Evolutionary conservation across 2,888 invertebrate species (phyloP), one percentile per base, ranked within the genome.

Genomic region (Cyaniris semiargus): DNA sequence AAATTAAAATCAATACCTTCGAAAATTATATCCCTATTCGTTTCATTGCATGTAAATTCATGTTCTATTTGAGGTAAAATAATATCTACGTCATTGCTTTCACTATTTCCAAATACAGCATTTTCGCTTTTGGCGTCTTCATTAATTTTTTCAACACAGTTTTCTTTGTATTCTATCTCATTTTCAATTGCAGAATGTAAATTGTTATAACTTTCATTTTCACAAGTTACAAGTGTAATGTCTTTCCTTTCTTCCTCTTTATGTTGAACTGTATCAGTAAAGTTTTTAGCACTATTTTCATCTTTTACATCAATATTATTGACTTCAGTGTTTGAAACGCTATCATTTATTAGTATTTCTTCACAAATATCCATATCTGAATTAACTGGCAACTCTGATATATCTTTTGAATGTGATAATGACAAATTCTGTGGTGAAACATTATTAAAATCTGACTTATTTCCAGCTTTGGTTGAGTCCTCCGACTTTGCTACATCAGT

Each of bases 1-100:
- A 66, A 27, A 66, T 66, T 66, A 27, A 31, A 27, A 66, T 66
- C 66, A 66, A 66, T 27, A 15, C 15, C 66, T 66, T 66, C 66
- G 15, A 15, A 66, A 66, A 15, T 15, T 66, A 23, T 66, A 15
- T 27, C 27, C 66, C 15, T 27, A 31, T 66, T 66, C 18, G 0
- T 31, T 27, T 27, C 15, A 31, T 31, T 31, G 66, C 27, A 31
- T 66, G 66, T 27, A 15, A 31, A 31, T 58, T 58, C 15, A 21
- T 58, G 13, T 15, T 21, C 21, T 58, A 58, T 21, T 66, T 66
- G 23, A 66, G 27, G 27, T 31, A 66, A 66, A 66, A 6, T 66
- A 66, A 27, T 23, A 27, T 66, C 66, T 18, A 27, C 15, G 15
- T 66, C 27, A 66, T 27, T 66, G 15, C 15, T 66, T 21, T 18